Conservation (phyloP, 2,888 invertebrate species). For the Clusia tigrina region DNA sequence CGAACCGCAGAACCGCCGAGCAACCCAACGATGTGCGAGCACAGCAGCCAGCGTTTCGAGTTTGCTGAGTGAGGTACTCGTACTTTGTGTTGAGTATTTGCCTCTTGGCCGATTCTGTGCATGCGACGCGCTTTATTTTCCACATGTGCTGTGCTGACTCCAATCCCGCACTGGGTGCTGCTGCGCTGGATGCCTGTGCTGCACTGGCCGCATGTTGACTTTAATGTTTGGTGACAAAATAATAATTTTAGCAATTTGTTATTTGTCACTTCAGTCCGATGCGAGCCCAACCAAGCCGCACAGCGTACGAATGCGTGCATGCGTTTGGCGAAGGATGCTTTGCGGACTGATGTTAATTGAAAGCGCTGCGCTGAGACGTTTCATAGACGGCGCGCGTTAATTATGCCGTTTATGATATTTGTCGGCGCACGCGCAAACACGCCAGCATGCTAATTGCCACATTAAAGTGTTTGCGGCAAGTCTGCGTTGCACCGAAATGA, state of each 20-base stretch:
- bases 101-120: background rate
- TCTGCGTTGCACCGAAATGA: background rate
- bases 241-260: constrained; percentile 31
- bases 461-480: constrained; percentile 40
- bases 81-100: no score
- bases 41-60: no score
- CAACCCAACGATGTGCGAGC: no score
- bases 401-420: background rate
- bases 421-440: constrained; percentile 30
- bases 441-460: constrained; percentile 48
- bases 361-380: no score
- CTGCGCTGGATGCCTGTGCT: background rate
- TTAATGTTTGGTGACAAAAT: constrained; percentile 13
- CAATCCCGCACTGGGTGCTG: background rate
- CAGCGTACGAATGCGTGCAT: constrained; percentile 5
- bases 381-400: background rate
- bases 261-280: background rate
- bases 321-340: constrained; percentile 1
- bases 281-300: no score
- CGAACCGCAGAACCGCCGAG: no score
- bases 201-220: background rate
- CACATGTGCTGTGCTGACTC: background rate
- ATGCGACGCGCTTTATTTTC: background rate
- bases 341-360: constrained; percentile 41
- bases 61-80: no score